phyloP scores from a whole-genome alignment of 2,113 vertebrate species.

The Danionella cerebrum region DNA sequence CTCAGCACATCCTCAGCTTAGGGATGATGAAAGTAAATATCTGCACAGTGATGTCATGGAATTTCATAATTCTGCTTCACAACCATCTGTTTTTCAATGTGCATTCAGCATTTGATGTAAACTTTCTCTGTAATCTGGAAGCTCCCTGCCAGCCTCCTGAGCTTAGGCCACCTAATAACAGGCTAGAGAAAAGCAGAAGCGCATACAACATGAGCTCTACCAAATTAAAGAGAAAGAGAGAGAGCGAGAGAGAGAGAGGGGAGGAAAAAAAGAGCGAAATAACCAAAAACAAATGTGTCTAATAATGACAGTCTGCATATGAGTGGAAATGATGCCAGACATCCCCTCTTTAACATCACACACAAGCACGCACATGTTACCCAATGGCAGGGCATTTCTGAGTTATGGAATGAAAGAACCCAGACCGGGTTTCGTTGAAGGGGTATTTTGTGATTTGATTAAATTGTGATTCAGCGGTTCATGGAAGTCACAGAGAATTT shows the following conservation, averaged over 20 bases:
- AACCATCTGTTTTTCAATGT: conserved; percentile 6
- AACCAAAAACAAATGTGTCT: conserved; percentile 1
- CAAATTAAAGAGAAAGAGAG: not conserved
- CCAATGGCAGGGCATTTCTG: not conserved
- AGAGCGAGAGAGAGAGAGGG: not conserved
- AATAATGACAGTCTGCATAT: not conserved
- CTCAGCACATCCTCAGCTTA: not conserved
- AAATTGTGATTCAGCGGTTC: no score
- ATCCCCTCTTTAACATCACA: not conserved
- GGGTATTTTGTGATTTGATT: no score
- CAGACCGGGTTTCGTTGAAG: no score
- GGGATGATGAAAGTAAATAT: not conserved
- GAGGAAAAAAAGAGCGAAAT: not conserved
- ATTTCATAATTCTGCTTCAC: not conserved
- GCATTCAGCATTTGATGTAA: conserved; percentile 19
- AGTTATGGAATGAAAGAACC: not conserved
- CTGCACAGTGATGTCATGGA: not conserved
- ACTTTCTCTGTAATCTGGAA: conserved; percentile 9
- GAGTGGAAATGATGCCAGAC: not conserved
- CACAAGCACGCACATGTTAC: not conserved
- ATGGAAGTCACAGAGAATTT: no score
- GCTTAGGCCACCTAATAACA: conserved; percentile 42
- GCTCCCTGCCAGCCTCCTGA: conserved; percentile 25
- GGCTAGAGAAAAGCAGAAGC: conserved; percentile 28
- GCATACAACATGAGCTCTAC: not conserved